Evolutionary conservation across 2,113 vertebrate species (phyloP).

Genomic region (Gorilla gorilla): DNA sequence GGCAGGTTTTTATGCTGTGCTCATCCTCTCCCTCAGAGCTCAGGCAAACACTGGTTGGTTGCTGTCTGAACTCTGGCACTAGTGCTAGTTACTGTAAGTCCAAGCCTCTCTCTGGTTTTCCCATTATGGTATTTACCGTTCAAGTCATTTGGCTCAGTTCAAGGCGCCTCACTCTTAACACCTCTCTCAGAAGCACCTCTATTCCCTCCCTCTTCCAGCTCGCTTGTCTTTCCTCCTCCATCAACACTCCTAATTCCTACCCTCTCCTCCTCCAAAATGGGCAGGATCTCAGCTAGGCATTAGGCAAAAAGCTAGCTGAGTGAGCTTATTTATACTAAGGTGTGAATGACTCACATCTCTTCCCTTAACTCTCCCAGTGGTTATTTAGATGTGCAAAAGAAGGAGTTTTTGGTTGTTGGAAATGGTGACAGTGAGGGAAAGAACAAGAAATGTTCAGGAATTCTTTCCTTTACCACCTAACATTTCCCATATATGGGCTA

Average conservation of each 20-base stretch:
- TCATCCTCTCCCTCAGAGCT: background rate
- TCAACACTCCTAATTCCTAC: background rate
- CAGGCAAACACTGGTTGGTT: background rate
- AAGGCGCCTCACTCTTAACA: background rate
- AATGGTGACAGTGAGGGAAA: background rate
- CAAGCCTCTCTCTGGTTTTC: background rate
- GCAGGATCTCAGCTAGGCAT: background rate
- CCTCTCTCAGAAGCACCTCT: background rate
- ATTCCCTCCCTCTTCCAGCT: background rate
- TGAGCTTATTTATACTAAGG: conserved; percentile 45
- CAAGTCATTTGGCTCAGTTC: background rate
- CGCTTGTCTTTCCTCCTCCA: background rate
- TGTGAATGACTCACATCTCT: conserved; percentile 55
- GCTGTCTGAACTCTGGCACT: background rate
- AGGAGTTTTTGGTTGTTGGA: background rate
- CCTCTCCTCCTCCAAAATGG: background rate
- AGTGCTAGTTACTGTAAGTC: background rate
- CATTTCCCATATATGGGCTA: background rate
- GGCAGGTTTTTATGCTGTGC: background rate
- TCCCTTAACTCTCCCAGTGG: background rate
- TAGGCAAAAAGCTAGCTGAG: background rate
- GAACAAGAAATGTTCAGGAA: background rate
- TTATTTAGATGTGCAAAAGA: background rate
- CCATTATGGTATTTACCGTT: background rate
- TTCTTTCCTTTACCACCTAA: background rate